Evolutionary conservation across 2,113 vertebrate genomes (phyloP).

Genomic region (Apistogramma diplotaenia): DNA sequence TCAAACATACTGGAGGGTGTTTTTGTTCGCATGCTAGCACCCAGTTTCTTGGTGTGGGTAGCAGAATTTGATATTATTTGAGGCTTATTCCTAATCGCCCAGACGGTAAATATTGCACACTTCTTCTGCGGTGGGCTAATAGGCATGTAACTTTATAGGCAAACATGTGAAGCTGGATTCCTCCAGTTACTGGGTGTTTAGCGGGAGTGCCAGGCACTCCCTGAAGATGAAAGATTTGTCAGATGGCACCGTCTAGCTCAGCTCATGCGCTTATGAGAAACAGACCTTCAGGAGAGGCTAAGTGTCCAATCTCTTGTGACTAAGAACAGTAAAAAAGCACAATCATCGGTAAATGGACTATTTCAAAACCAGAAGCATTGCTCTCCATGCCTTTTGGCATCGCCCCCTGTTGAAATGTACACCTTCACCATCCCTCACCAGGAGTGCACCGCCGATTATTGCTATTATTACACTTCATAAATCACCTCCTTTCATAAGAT

Average conservation of each 20-base stretch:
- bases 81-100: constrained; percentile 71
- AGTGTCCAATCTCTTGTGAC: constrained; percentile 59
- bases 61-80: constrained; percentile 72
- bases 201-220: constrained; percentile 62
- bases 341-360: constrained; percentile 57
- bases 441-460: constrained; percentile 43
- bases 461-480: constrained; percentile 65
- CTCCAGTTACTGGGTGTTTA: constrained; percentile 56
- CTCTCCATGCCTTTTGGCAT: constrained; percentile 35
- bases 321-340: constrained; percentile 64
- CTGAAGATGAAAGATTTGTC: constrained; percentile 74
- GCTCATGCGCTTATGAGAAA: constrained; percentile 72
- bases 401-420: constrained; percentile 31
- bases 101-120: constrained; percentile 72
- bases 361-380: constrained; percentile 43
- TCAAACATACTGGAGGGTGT: constrained; percentile 23
- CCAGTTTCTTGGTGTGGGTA: constrained; percentile 52
- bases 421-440: constrained; percentile 38
- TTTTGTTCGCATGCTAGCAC: constrained; percentile 61
- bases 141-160: constrained; percentile 77
- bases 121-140: constrained; percentile 73
- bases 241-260: constrained; percentile 65
- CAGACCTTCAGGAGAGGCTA: constrained; percentile 70
- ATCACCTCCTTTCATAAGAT: constrained; percentile 51
- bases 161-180: constrained; percentile 75